A percentile compares a stretch with the other conserved stretches of the same genome.
Conservation (phyloP, 2,113 vertebrate genomes). For the Centropristis striata region DNA sequence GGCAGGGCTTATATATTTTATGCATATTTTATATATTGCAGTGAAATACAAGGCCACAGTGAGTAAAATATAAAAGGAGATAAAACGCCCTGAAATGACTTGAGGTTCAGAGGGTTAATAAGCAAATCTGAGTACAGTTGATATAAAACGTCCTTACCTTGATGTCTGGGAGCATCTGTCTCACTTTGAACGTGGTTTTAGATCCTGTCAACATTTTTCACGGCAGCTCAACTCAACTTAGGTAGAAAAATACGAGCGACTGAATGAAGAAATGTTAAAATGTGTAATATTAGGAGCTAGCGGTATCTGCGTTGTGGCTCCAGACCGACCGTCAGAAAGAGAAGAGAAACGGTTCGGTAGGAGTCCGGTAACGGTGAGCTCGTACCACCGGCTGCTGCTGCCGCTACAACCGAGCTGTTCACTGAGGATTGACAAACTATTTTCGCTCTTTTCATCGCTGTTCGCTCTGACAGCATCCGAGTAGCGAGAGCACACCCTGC, state of each 20-base stretch:
- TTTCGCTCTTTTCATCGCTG: conserved; percentile 58
- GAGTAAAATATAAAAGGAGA: no score
- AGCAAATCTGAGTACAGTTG: no score
- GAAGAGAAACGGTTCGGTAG: conserved; percentile 7
- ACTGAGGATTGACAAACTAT: conserved; percentile 28
- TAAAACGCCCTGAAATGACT: no score
- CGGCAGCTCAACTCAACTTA: conserved; percentile 15
- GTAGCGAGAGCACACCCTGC: conserved; percentile 22
- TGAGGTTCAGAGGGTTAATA: no score
- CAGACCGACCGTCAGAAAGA: neutral
- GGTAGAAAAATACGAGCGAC: neutral
- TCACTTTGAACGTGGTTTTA: conserved; percentile 88
- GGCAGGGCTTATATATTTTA: no score
- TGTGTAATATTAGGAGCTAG: neutral
- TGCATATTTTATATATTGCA: no score
- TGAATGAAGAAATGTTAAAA: neutral
- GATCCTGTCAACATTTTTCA: conserved; percentile 86
- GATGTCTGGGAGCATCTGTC: conserved; percentile 85
- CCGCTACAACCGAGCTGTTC: conserved; percentile 51
- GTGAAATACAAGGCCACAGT: no score
- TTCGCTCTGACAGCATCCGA: conserved; percentile 41
- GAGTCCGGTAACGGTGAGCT: conserved; percentile 31
- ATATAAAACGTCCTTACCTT: conserved; percentile 78
- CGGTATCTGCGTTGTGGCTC: neutral
- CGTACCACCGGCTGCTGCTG: conserved; percentile 54